Evolutionary conservation across 2,888 invertebrate genomes (phyloP), one percentile per base, ranked within the genome.

Genomic region (Tupiocoris notatus): DNA sequence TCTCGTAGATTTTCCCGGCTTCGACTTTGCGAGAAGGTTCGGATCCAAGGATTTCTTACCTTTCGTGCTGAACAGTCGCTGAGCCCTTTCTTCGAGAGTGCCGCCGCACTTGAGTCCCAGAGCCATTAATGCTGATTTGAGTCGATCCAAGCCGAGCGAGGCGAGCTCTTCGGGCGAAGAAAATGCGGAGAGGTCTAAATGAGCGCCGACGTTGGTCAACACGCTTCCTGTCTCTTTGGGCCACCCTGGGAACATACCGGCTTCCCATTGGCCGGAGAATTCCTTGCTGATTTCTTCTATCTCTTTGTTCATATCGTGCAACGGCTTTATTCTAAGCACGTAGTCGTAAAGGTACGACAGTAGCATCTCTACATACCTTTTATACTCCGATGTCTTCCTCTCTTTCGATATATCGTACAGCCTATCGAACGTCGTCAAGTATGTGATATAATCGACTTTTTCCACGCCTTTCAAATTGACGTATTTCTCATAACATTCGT

Each of bases 111-210:
- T 99, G 0, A 99, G 86, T 0, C 96, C 96, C 18, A 99, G 86
- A 2, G 98, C 98, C 91, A 98, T 93, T 16, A 98, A 86, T 0
- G 98, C 98, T 0, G 97, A 97, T 84, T 99, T 99, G 56, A 99
- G 87, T 83, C 99, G 90, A 86, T 99, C 99, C 80, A 99, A 85
- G 20, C 99, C 99, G 1, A 99, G 87, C 0, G 98, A 97, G 0
- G 98, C 98, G 79, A 99, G 85, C 85, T 99, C 99, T 85, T 96
- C 95, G 91, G 95, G 94, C 20, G 96, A 96, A 0, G 96, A 96
- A 84, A 98, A 99, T 0, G 97, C 96, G 0, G 97, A 96, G n/a
- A 99, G 86, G 84, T 99, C 99, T 79, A 99, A 88, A 86, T 97
- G 96, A 1, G 98, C 98, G 20, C 98, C 98, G 2, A 95, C 91